These are phyloP conservation scores for Goniozus legneri DNA, from an alignment of 1,140 invertebrate species.

Conservation along the genomic window DNA sequence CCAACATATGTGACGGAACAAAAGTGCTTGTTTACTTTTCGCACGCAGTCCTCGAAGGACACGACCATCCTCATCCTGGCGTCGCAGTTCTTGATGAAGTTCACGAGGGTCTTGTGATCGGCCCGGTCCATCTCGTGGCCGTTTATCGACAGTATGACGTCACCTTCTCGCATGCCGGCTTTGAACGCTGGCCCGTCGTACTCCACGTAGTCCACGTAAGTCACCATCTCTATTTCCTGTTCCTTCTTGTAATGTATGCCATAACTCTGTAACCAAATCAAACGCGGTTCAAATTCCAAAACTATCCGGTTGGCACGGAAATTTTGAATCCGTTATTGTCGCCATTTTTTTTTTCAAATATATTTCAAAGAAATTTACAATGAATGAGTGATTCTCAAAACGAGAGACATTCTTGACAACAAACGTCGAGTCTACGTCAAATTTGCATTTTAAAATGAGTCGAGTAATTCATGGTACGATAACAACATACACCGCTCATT, in stretches of 20 bases:
- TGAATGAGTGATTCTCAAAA: too few relatives aligned
- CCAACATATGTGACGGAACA: neutral
- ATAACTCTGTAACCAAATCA: conserved; percentile 70
- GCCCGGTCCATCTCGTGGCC: conserved; percentile 87
- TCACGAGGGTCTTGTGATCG: conserved; percentile 86
- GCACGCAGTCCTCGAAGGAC: conserved; percentile 90
- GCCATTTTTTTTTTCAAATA: too few relatives aligned
- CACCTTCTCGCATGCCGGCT: conserved; percentile 90
- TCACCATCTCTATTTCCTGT: conserved; percentile 87
- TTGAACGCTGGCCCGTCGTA: conserved; percentile 83
- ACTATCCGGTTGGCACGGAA: too few relatives aligned
- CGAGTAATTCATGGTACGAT: too few relatives aligned
- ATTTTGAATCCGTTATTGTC: too few relatives aligned
- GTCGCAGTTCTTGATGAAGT: conserved; percentile 87
- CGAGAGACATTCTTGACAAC: too few relatives aligned
- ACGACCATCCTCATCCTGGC: conserved; percentile 91
- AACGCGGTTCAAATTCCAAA: conserved; percentile 1
- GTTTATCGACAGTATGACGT: conserved; percentile 93
- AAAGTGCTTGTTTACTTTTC: conserved; percentile 63
- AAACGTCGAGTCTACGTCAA: too few relatives aligned
- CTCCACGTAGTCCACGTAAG: conserved; percentile 95
- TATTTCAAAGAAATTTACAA: too few relatives aligned
- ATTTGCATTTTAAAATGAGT: too few relatives aligned
- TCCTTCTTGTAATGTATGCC: conserved; percentile 93
- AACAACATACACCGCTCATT: too few relatives aligned